Evolutionary conservation across 2,888 invertebrate genomes (phyloP).

Genomic region (Drosophila fulvimacula): DNA sequence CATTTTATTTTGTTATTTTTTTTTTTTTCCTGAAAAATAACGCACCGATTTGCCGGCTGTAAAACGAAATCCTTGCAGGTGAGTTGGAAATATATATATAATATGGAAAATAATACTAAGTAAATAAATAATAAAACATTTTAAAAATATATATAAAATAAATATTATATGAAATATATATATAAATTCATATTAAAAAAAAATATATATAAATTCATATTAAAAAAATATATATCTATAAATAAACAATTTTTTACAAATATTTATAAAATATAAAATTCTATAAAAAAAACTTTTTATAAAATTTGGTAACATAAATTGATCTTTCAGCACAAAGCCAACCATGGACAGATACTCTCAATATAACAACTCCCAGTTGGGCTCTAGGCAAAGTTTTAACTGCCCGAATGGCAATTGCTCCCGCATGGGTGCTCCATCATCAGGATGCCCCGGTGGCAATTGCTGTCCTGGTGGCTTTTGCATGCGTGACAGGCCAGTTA

Average conservation of each 20-base stretch:
- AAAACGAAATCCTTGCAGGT: conserved; percentile 22
- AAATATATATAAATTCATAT: too few species aligned
- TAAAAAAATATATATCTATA: too few species aligned
- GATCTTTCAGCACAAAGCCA: not conserved
- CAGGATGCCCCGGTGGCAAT: conserved; percentile 46
- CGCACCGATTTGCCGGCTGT: conserved; percentile 29
- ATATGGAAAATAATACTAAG: not conserved
- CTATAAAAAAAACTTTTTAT: too few species aligned
- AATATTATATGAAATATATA: too few species aligned
- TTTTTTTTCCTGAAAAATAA: conserved; percentile 26
- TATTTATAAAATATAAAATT: too few species aligned
- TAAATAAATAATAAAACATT: too few species aligned
- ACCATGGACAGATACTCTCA: conserved; percentile 42
- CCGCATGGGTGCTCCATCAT: conserved; percentile 6
- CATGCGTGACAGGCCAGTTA: not conserved
- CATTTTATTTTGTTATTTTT: conserved; percentile 12
- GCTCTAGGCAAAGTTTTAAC: conserved; percentile 2
- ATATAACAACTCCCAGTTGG: not conserved
- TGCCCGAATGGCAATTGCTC: conserved; percentile 55
- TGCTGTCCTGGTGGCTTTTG: conserved; percentile 53
- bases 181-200: too few species aligned
- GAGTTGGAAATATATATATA: not conserved
- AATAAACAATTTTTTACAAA: too few species aligned
- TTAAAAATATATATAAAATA: not conserved
- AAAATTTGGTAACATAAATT: too few species aligned